Base-by-base conservation (phyloP, 2,888 invertebrate genomes). In the Masnerella sp. region DNA sequence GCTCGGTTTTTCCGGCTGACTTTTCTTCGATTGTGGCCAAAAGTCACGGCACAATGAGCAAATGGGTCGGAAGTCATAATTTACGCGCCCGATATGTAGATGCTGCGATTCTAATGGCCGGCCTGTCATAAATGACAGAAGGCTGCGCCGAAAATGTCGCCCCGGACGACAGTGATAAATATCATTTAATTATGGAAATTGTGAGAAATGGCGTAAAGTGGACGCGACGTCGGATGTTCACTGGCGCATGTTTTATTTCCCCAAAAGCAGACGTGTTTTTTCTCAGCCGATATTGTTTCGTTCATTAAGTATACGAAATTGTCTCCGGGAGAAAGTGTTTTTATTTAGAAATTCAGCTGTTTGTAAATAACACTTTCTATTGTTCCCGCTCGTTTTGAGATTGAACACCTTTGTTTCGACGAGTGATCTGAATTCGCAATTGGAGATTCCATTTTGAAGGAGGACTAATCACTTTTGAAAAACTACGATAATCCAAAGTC, bases 31-130 rank as follows among this genome's bases (percentile, higher is more conserved):
- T 45, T 54, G 72, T 49, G 59, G 67, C 54, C 36, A 59, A 45
- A 65, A 76, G 51, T 72, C 61, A 68, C 68, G 78, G 79, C 81
- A 83, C 83, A 83, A 83, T 83, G 78, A 79, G 79, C 80, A 84
- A 83, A 82, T 81, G 82, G 83, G 81, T 84, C 83, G 84, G 84
- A 85, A 84, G 85, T 83, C 83, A 84, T 85, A 85, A 82, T 82
- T 85, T 80, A 85, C 77, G 78, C 77, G 78, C 56, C 17, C 32
- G 12, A 65, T 40, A 56, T 47, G 62, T 62, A 62, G 43, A 62
- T 62, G n/a, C 1, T 34, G 1, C 11, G 4, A 11, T 11, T 11
- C 22, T 34, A 34, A 34, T 34, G 34, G 11, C 34, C 34, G 2
- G 34, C n/a, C 34, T 34, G 34, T 34, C 62, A 64, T 52, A 64